Evolutionary conservation across 2,888 invertebrate species (phyloP), one percentile per base, ranked within the genome.

Genomic region (Aquatica leii): DNA sequence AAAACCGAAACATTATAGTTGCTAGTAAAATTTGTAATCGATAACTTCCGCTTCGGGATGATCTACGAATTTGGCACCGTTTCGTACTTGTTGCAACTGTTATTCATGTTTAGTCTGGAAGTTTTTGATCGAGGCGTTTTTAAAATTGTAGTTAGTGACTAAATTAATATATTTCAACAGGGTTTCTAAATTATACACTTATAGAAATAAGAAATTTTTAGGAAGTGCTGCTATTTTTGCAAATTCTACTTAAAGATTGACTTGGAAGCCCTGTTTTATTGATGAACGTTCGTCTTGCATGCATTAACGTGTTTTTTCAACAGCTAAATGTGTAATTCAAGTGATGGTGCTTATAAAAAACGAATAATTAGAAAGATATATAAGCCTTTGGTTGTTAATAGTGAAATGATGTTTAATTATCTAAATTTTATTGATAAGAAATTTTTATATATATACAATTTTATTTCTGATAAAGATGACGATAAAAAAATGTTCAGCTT

Each of bases 331-430:
- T 52, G 57, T 62, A 51, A 57, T 54, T 55, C 54, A 55, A 62
- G 52, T 54, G 58, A 63, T 63, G 62, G 62, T 63, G 62, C 62
- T 63, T 63, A 63, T 21, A 31, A 57, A 14, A 49, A 17, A 52
- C 56, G 12, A 53, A 52, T 34, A 48, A 48, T 41, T 50, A 57
- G 50, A 50, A 58, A 48, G 55, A 64, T 59, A 64, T 64, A 51
- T 64, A 41, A 59, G 63, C 63, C 63, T 64, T 62, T 59, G 65
- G 65, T 65, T 61, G 61, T 65, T 65, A 46, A 57, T 52, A 43
- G 50, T 60, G 46, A 51, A 59, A 56, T 31, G 55, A 53, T 34
- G 49, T 59, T 64, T 49, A 59, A 65, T 52, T 52, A 56, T 46
- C 57, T 43, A 65, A 58, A 61, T 61, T 61, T 53, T 62, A 62